Evolutionary conservation across 1,140 invertebrate species (phyloP).

Genomic region (Galleria mellonella): DNA sequence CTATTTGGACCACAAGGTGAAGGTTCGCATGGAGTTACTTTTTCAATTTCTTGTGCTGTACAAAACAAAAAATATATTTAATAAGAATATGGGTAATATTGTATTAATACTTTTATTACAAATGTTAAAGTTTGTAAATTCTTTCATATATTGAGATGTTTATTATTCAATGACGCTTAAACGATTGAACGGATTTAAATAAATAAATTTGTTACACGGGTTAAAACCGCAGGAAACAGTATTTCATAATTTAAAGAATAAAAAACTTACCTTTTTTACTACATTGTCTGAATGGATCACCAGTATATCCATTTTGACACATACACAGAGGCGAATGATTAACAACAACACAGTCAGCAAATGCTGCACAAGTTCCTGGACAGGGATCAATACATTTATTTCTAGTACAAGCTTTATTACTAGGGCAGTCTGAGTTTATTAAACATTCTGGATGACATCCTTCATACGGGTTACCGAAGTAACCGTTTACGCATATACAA

Average conservation of each 20-base stretch:
- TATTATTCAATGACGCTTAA: no score
- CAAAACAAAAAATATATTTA: slow-evolving; percentile 18
- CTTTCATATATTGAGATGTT: no score
- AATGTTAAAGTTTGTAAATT: no score
- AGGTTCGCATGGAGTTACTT: slow-evolving; percentile 77
- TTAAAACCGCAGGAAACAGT: no score
- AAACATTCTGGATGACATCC: slow-evolving; percentile 73
- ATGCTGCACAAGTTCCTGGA: slow-evolving; percentile 81
- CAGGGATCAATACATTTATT: slow-evolving; percentile 85
- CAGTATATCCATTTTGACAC: slow-evolving; percentile 81
- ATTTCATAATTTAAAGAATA: background rate
- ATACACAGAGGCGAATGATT: slow-evolving; percentile 87
- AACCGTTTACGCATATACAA: slow-evolving; percentile 74
- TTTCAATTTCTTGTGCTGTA: slow-evolving; percentile 43
- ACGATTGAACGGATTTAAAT: no score
- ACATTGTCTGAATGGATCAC: slow-evolving; percentile 82
- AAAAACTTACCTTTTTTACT: slow-evolving; percentile 36
- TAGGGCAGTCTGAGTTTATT: slow-evolving; percentile 76
- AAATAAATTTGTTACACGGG: no score
- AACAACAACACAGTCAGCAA: slow-evolving; percentile 82
- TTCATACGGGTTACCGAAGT: slow-evolving; percentile 75
- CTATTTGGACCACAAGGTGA: slow-evolving; percentile 83
- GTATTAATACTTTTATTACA: no score
- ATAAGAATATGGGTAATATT: no score
- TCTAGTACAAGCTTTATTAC: slow-evolving; percentile 79